phyloP scores from a whole-genome alignment of 1,140 invertebrate genomes.

The Drosophila yakuba region DNA sequence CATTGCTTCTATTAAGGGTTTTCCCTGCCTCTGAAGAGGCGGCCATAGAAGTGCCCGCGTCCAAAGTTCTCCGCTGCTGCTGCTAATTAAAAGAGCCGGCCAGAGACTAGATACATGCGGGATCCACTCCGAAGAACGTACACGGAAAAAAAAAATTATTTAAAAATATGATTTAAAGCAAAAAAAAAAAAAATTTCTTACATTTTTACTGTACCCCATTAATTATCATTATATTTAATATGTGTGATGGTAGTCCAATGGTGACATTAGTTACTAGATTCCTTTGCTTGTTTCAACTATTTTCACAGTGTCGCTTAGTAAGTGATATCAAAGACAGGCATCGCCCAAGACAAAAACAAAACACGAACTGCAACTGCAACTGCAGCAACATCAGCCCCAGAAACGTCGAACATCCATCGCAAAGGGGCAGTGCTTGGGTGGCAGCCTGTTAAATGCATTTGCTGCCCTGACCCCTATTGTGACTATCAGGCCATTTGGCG shows the following conservation, averaged over 20 bases:
- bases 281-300: background rate
- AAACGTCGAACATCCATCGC: constrained; percentile 4
- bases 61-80: constrained; percentile 44
- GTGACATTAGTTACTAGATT: too few relatives aligned
- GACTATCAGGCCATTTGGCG: constrained; percentile 57
- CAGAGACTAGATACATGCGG: constrained; percentile 45
- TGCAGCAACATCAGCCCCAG: constrained; percentile 2
- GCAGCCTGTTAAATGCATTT: constrained; percentile 39
- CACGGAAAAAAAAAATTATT: constrained; percentile 4
- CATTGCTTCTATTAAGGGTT: constrained; percentile 53
- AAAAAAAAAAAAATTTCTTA: background rate
- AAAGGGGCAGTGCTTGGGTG: constrained; percentile 34
- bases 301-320: constrained; percentile 4
- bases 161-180: background rate
- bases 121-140: constrained; percentile 10
- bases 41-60: constrained; percentile 47
- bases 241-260: too few relatives aligned
- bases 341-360: constrained; percentile 45
- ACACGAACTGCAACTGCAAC: constrained; percentile 22
- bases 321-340: constrained; percentile 46
- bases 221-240: background rate
- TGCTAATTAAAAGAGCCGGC: constrained; percentile 62
- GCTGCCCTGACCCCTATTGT: constrained; percentile 52
- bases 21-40: constrained; percentile 28
- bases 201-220: background rate